Evolutionary conservation across 1,140 invertebrate genomes (phyloP), one percentile per base, ranked within the genome.

Genomic region (Orussus abietinus): DNA sequence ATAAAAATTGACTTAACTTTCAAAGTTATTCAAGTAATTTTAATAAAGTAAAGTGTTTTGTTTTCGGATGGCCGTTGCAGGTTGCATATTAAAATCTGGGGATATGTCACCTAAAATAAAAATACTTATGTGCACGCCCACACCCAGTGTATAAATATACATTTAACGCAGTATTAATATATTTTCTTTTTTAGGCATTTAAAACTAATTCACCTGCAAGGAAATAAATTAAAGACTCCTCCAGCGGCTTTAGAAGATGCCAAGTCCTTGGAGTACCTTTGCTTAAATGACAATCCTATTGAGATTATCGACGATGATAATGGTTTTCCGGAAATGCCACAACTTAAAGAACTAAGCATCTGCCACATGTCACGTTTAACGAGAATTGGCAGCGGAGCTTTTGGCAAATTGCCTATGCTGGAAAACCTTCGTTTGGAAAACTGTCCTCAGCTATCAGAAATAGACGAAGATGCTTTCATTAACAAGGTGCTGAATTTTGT

Each of bases 231-330:
- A 5, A 59, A 54, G 0, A 55, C 64, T 9, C 54, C 86, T 1
- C 86, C 87, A 0, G 55, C 68, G 3, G 73, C 77, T n/a, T 53
- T 90, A 1, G 65, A 71, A 3, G 74, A 80, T 32, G 77, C 79
- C 0, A 70, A 71, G 25, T 72, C 72, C 17, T 60, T 90, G 21
- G 61, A 80, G 18, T 75, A 62, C 10, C 60, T 90, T 0, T 76
- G 77, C 21, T 53, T 90, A 4, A 80, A 85, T 51, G 77, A 81
- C 28, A 89, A 88, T 66, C 82, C 80, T 0, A 80, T 88, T 30
- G 55, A 60, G 7, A 60, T 63, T 30, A 54, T 84, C 5, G 63
- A 66, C 30, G 47, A 55, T 4, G 28, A 53, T 0, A 75, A 75
- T 26, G 65, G 71, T 10, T 88, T 88, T 55, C 82, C 81, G 1